Evolutionary conservation across 2,888 invertebrate species (phyloP), one percentile per base, ranked within the genome.

Genomic region (Polyommatus icarus): DNA sequence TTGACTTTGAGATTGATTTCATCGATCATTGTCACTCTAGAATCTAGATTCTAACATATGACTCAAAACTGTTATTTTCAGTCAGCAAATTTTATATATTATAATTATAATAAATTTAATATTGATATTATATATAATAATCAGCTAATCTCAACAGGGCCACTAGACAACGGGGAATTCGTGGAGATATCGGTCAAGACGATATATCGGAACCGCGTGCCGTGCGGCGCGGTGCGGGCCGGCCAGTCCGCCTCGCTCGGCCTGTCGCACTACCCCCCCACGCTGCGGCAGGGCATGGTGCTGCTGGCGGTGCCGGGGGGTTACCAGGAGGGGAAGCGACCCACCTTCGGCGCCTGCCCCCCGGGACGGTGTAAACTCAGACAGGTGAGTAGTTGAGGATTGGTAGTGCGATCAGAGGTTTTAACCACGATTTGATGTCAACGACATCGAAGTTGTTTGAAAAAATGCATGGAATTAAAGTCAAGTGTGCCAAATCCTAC

Each of bases 161-260:
- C 98, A 0, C 88, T 97, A 80, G 96, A 96, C 57, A 95, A 96
- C 84, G 98, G 98, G 0, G 95, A 95, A 73, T 99, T 99, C 90
- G 95, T 95, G 76, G 95, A 96, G 10, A 97, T 97, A 0, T 94
- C 93, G 18, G 96, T 99, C 5, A 96, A 97, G 82, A 98, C 98
- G 3, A 96, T 99, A 78, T 98, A 99, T 90, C 95, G 99, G 5
- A 99, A 99, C 90, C 96, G 99, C 82, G 97, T 98, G 7, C 98
- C 98, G 0, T 98, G 98, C 86, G 95, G 98, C 71, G 93, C 96
- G 78, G 99, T 99, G 3, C 95, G 97, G 80, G 98, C 98, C 0
- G 98, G 98, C 0, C 98, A 99, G 89, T 97, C 98, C 82, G 98
- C 99, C 0, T 97, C 98, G 3, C 89, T 98, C 67, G 96, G 97